Evolutionary conservation across 2,113 vertebrate genomes (phyloP).

Genomic region (Sander lucioperca): DNA sequence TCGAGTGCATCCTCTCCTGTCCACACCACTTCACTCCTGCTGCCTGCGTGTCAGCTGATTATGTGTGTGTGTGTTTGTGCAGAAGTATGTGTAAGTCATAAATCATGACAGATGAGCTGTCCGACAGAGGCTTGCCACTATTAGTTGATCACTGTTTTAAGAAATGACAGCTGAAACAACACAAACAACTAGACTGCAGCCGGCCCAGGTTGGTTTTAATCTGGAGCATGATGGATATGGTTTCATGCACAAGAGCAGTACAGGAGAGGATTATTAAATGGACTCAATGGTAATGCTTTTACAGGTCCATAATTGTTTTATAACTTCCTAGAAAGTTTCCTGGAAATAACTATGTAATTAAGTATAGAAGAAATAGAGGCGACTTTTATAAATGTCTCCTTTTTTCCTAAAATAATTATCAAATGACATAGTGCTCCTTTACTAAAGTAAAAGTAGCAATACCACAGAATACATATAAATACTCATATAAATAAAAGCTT

Average conservation of each 20-base stretch:
- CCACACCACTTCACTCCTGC: constrained; percentile 6
- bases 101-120: constrained; percentile 59
- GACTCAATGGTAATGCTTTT: not conserved
- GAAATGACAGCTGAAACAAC: constrained; percentile 52
- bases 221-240: not conserved
- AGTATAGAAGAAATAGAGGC: not conserved
- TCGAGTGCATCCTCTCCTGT: constrained; percentile 41
- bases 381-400: not conserved
- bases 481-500: not conserved
- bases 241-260: not conserved
- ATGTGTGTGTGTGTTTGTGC: constrained; percentile 23
- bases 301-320: not conserved
- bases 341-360: not conserved
- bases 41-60: constrained; percentile 50
- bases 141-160: constrained; percentile 65
- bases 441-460: no score
- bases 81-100: constrained; percentile 38
- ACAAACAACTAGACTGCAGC: constrained; percentile 35
- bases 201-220: not conserved
- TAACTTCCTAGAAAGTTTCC: not conserved
- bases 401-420: not conserved
- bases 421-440: not conserved
- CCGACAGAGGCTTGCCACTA: constrained; percentile 18
- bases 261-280: not conserved
- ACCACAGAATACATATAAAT: not conserved